Conservation (phyloP, 2,888 invertebrate species). For the Tachina lurida region DNA sequence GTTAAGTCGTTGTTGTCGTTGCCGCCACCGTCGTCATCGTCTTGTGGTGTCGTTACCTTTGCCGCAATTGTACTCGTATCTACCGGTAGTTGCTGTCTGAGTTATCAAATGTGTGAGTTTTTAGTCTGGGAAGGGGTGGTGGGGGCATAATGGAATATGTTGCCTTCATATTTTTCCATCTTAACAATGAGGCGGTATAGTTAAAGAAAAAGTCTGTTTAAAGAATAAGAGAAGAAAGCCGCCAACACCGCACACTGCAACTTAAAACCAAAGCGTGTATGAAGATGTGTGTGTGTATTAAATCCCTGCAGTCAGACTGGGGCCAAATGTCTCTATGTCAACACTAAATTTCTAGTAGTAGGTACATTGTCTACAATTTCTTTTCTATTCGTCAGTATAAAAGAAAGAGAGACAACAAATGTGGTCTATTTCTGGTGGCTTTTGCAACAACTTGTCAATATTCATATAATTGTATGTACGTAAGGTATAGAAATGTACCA, state of each 20-base stretch:
- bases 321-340: no score
- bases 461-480: no score
- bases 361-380: no score
- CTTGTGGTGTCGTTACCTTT: conserved; percentile 38
- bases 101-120: no score
- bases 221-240: conserved; percentile 21
- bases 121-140: not conserved
- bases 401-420: no score
- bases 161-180: not conserved
- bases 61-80: conserved; percentile 38
- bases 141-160: not conserved
- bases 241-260: conserved; percentile 49
- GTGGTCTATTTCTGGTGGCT: no score
- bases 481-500: no score
- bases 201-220: conserved; percentile 15
- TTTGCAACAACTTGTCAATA: no score
- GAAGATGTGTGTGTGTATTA: not conserved
- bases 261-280: conserved; percentile 51
- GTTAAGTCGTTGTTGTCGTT: not conserved
- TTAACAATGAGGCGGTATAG: conserved; percentile 41
- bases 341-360: no score
- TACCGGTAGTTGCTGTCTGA: not conserved
- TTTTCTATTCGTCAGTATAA: no score
- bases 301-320: no score
- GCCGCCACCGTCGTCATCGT: not conserved